A percentile compares a stretch with the other conserved stretches of the same genome.
These are phyloP conservation scores for Gymnocheta viridis DNA, from an alignment of 2,888 invertebrate genomes.

Conservation along the genomic window DNA sequence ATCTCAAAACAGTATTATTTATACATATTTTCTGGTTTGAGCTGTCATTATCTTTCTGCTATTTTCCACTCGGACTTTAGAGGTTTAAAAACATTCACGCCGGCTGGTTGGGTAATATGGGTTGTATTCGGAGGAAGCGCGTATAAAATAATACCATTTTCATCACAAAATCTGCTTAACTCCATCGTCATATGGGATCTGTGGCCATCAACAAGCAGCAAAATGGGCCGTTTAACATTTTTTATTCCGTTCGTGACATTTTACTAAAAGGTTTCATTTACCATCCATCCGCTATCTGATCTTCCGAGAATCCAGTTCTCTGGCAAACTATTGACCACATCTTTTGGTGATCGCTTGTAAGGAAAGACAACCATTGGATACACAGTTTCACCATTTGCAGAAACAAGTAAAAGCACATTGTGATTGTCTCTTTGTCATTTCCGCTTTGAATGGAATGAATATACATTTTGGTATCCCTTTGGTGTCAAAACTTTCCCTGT, in stretches of 20 bases:
- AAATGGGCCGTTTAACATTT: constrained; percentile 54
- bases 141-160: constrained; percentile 57
- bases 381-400: no score
- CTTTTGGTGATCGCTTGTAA: constrained; percentile 29
- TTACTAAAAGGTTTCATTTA: constrained; percentile 50
- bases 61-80: constrained; percentile 21
- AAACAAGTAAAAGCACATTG: no score
- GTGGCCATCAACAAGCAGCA: constrained; percentile 65
- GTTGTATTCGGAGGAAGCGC: constrained; percentile 21
- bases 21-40: constrained; percentile 24
- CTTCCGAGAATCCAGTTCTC: constrained; percentile 44
- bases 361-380: no score
- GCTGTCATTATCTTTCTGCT: constrained; percentile 10
- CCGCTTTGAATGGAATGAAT: no score
- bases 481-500: no score
- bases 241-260: constrained; percentile 38
- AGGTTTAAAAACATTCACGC: constrained; percentile 17
- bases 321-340: constrained; percentile 40
- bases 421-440: no score
- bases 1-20: constrained; percentile 1
- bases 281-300: constrained; percentile 57
- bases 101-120: background rate
- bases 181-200: constrained; percentile 62
- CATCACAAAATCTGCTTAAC: constrained; percentile 61
- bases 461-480: no score